Percentiles rank a stretch among this genome's conserved stretches.
Evolutionary conservation across 53 echinoderm and acorn worm species (phyloP).

Genomic region (Glandiceps talaboti): DNA sequence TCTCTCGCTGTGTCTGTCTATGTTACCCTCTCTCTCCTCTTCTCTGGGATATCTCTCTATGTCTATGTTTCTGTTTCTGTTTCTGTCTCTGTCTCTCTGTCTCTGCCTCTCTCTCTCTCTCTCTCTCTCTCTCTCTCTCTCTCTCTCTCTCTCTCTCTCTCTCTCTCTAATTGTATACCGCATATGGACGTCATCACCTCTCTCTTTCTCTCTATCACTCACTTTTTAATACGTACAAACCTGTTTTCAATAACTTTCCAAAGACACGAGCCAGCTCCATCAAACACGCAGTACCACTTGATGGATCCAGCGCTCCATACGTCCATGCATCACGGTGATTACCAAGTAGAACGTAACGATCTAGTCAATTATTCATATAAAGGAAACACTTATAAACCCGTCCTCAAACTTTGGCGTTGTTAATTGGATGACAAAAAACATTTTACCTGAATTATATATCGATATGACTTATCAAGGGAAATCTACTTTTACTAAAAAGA

Average conservation of each 20-base stretch:
- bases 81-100: background rate
- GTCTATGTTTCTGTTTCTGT: background rate
- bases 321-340: background rate
- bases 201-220: background rate
- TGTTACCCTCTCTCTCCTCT: background rate
- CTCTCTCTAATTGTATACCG: too few relatives aligned
- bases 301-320: background rate
- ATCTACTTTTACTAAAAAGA: too few relatives aligned
- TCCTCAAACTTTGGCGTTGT: too few relatives aligned
- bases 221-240: constrained; percentile 19
- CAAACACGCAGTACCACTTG: background rate
- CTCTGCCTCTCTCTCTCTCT: background rate
- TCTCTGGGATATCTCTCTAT: background rate
- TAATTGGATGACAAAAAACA: too few relatives aligned
- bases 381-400: too few relatives aligned
- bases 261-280: background rate
- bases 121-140: constrained; percentile 4
- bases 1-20: background rate
- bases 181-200: too few relatives aligned
- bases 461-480: too few relatives aligned
- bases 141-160: too few relatives aligned
- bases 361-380: too few relatives aligned
- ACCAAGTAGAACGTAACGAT: background rate
- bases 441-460: too few relatives aligned
- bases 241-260: constrained; percentile 2